Base-by-base conservation (phyloP, 1,140 invertebrate genomes). In the Brachionus plicatilis region DNA sequence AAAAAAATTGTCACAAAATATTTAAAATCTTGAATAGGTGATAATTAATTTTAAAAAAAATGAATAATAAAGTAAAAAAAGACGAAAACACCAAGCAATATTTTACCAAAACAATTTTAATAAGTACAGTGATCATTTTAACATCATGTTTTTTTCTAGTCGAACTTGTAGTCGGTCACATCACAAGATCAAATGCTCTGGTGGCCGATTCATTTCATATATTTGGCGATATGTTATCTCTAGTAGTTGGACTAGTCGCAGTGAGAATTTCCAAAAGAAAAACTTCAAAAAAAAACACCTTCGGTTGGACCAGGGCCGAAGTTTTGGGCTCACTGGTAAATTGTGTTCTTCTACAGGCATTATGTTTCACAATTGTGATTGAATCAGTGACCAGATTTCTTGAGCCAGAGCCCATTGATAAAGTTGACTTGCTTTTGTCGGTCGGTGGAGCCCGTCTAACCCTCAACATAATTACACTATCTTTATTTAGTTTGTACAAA, bases 141-240 rank as follows among this genome's bases (percentile, higher is more conserved):
- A 37, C 33, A 37, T 37, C 33, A 37, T 37, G 33, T 37, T 92
- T 91, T 86, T 92, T 92, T 85, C 79, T 91, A 24, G 89, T 91
- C 11, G 91, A 92, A 87, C 89, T 92, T 7, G 88, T 90, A 53
- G 90, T 91, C 17, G 91, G 91, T 14, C 91, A 92, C 85, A 86
- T 91, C 7, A 91, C 90, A 45, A 91, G 91, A 86, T 92, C 91
- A 1, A 90, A 92, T 66, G 91, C 91, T 20, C 86, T 92, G 4
- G 88, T 92, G 1, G 91, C 91, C 9, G 91, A 92, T 85, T 91
- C 91, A 2, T 92, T 92, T 85, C 91, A 92, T 86, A 92, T 92
- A 91, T 85, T 92, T 17, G 91, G 90, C n/a, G 91, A 92, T 87
- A 90, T 92, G 2, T 88, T 92, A 41, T 90, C 91, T 17, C 86